Base-by-base conservation (phyloP, 2,888 invertebrate genomes). In the Aradus depressus region DNA sequence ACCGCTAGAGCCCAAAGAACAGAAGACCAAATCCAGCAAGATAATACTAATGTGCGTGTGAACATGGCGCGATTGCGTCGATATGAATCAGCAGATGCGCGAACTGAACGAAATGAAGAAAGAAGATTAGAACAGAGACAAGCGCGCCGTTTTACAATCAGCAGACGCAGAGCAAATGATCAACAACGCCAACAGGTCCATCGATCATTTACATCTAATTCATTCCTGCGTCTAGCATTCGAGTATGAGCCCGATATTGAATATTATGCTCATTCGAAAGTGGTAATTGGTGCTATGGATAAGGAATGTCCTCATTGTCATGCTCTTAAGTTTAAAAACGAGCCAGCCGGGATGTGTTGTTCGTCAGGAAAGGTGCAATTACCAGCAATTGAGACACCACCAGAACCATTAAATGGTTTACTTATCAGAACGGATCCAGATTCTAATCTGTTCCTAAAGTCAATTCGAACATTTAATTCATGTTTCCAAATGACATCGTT, bases 171-270 rank as follows among this genome's bases (percentile, higher is more conserved):
- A 59, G 48, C 44, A 60, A 58, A 54, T 60, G 58, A 59, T 54
- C 54, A 55, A 59, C 57, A 58, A 51, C 51, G 57, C 25, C 55
- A 59, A 54, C 58, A 57, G 39, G 53, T 52, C 47, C 44, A 51
- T 57, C 56, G 56, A 59, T 51, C 55, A 58, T 60, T 60, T 55
- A 60, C n/a, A n/a, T n/a, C n/a, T n/a, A n/a, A n/a, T n/a, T n/a
- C n/a, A n/a, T n/a, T n/a, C n/a, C n/a, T n/a, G 52, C 57, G 55
- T 52, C 56, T 60, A 44, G 60, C 59, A 56, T 59, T 61, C 57
- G 28, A 62, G 53, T 62, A 62, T 53, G 58, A 60, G 57, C 58
- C 59, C n/a, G 56, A 62, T 59, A 56, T 61, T 60, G 48, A 62
- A 59, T 60, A 60, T 57, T 60, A 47, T 19, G 58, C 56, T 59